These are phyloP conservation scores for Campoletis sonorensis DNA, from an alignment of 1,140 invertebrate genomes.

Conservation along the genomic window DNA sequence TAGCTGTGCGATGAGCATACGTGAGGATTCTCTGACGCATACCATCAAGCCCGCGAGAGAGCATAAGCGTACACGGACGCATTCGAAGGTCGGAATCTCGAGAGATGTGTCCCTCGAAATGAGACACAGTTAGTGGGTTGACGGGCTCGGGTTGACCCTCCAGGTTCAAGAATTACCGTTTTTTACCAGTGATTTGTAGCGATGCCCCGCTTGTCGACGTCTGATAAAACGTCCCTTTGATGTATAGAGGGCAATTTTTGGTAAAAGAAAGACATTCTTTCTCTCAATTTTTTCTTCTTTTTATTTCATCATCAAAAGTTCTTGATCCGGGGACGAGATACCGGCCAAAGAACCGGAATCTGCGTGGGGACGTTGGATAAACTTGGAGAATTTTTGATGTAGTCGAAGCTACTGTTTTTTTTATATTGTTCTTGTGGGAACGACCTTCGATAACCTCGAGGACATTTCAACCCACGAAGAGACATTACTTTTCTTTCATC, in stretches of 20 bases:
- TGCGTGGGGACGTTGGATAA: too few relatives aligned
- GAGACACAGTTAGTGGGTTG: slow-evolving; percentile 10
- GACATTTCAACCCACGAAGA: neutral
- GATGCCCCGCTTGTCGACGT: neutral
- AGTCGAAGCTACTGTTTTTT: neutral
- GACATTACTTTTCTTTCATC: neutral
- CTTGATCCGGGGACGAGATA: neutral
- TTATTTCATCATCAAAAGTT: neutral
- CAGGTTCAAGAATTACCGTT: slow-evolving; percentile 25
- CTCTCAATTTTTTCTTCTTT: neutral
- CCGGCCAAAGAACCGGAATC: too few relatives aligned
- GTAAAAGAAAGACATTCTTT: neutral
- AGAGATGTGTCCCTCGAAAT: slow-evolving; percentile 18
- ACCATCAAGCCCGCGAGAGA: neutral
- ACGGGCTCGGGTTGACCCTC: slow-evolving; percentile 21
- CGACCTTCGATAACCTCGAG: slow-evolving; percentile 10
- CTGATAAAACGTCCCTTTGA: slow-evolving; percentile 23
- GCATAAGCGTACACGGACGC: neutral
- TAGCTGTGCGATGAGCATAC: neutral
- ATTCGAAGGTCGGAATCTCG: slow-evolving; percentile 35
- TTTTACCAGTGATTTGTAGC: slow-evolving; percentile 28
- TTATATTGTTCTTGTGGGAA: too few relatives aligned
- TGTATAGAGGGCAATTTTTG: slow-evolving; percentile 27
- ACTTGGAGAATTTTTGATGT: neutral
- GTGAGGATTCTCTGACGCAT: slow-evolving; percentile 7